These are phyloP conservation scores for Apoda limacodes DNA, from an alignment of 2,888 invertebrate genomes.

Conservation along the genomic window DNA sequence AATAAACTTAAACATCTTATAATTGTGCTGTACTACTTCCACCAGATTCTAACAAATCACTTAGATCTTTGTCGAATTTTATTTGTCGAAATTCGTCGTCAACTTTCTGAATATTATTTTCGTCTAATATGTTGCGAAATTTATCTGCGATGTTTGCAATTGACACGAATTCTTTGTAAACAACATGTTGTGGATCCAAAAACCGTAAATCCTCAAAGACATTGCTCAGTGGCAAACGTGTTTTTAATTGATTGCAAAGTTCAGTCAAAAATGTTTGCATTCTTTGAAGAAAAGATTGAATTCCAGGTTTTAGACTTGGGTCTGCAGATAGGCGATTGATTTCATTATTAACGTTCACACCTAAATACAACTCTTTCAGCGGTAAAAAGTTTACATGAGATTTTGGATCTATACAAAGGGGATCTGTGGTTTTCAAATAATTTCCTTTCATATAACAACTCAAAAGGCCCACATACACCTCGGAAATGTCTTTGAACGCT, in stretches of 20 bases:
- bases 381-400: constrained; percentile 12
- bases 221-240: no score
- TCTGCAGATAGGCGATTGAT: no score
- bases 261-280: no score
- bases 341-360: constrained; percentile 8
- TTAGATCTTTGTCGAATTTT: constrained; percentile 9
- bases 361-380: constrained; percentile 13
- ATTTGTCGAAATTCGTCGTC: constrained; percentile 11
- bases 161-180: constrained; percentile 12
- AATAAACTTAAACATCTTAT: no score
- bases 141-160: no score
- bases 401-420: constrained; percentile 10
- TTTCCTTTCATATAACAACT: constrained; percentile 15
- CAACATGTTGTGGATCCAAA: constrained; percentile 12
- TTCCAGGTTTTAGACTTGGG: no score
- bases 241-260: no score
- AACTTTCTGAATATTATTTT: constrained; percentile 10
- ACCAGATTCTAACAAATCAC: constrained; percentile 8
- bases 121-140: constrained; percentile 9
- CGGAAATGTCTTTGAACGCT: no score
- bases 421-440: constrained; percentile 11
- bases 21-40: no score
- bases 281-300: no score
- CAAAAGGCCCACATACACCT: constrained; percentile 8
- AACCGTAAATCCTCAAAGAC: constrained; percentile 14